phyloP scores from a whole-genome alignment of 2,888 invertebrate genomes.

The Leptothorax acervorum region DNA sequence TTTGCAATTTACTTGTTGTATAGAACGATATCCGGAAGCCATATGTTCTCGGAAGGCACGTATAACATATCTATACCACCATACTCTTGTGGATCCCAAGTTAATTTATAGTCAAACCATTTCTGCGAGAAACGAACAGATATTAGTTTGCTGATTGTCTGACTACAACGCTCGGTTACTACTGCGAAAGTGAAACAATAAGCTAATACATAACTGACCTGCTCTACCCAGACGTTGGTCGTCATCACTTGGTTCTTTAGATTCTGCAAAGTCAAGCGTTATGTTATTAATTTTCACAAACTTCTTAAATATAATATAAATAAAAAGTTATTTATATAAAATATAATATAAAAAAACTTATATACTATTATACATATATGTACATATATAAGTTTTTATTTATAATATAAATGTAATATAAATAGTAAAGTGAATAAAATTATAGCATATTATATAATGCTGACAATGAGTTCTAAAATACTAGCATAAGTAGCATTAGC shows the following conservation, averaged over 20 bases:
- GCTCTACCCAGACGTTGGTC: constrained; percentile 97
- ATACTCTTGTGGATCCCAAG: constrained; percentile 96
- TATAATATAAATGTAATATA: neutral
- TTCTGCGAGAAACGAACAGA: constrained; percentile 87
- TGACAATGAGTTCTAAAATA: neutral
- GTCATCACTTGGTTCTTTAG: constrained; percentile 98
- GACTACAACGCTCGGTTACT: neutral
- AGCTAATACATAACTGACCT: constrained; percentile 86
- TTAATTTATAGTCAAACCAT: constrained; percentile 96
- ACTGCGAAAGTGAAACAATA: constrained; percentile 1
- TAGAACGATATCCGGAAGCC: constrained; percentile 98
- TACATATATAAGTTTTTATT: neutral
- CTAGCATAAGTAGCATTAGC: neutral
- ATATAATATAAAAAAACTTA: neutral
- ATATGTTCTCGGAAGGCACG: constrained; percentile 98
- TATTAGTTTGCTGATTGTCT: neutral
- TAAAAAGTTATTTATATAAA: neutral
- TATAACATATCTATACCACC: constrained; percentile 96
- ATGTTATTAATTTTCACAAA: constrained; percentile 31
- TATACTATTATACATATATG: neutral
- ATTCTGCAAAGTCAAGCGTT: constrained; percentile 86
- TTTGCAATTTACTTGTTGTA: constrained; percentile 91
- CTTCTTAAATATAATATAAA: constrained; percentile 31
- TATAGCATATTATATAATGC: neutral
- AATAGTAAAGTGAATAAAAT: neutral